These are phyloP conservation scores for Hippotragus niger DNA, from an alignment of 2,113 vertebrate species.

Conservation along the genomic window DNA sequence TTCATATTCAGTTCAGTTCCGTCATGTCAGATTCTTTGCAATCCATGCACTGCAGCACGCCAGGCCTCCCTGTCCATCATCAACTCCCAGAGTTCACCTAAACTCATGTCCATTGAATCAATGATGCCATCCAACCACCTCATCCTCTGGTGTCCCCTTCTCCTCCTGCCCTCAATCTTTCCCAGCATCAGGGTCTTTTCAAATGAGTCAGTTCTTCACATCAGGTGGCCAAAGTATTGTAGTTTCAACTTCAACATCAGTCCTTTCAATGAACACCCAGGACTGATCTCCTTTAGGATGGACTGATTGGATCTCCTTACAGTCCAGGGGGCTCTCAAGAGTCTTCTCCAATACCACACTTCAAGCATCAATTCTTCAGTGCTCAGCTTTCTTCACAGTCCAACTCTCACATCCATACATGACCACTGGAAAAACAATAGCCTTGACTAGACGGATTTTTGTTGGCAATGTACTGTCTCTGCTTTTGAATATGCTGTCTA, in stretches of 20 bases:
- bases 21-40: accelerated
- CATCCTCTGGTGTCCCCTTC: background rate
- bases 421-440: too few species aligned
- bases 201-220: background rate
- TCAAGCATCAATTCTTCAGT: accelerated
- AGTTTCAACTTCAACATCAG: background rate
- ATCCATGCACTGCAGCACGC: accelerated
- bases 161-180: accelerated
- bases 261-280: background rate
- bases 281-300: background rate
- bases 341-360: background rate
- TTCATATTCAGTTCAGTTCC: background rate
- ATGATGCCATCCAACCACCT: background rate
- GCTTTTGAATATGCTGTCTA: too few species aligned
- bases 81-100: background rate
- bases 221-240: background rate
- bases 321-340: background rate
- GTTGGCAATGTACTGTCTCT: too few species aligned
- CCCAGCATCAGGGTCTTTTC: background rate
- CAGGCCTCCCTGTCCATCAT: background rate
- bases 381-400: background rate
- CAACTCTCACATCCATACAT: background rate
- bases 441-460: too few species aligned
- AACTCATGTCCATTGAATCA: background rate
- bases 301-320: background rate